phyloP scores from a whole-genome alignment of 2,113 vertebrate species.

The Mus pahari region DNA sequence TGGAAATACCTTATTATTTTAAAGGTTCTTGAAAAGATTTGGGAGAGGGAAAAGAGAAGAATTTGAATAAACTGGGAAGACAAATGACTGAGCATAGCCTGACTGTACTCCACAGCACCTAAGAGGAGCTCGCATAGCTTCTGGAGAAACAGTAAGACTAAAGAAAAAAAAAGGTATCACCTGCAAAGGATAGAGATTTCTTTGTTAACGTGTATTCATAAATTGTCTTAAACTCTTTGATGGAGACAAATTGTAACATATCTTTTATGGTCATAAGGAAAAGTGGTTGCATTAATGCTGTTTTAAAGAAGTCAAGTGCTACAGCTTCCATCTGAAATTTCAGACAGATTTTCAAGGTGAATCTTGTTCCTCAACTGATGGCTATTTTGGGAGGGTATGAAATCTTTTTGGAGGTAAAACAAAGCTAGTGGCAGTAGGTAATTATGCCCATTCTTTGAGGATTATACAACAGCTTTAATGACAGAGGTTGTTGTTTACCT shows the following conservation, averaged over 20 bases:
- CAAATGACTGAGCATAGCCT: not conserved
- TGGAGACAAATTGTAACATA: not conserved
- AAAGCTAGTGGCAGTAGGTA: not conserved
- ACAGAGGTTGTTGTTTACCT: not conserved
- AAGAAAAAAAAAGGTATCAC: too few relatives aligned
- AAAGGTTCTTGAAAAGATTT: not conserved
- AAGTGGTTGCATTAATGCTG: not conserved
- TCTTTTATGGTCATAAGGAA: not conserved
- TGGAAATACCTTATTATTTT: too few relatives aligned
- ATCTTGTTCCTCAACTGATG: not conserved
- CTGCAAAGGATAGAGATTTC: accelerated
- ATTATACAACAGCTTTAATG: not conserved
- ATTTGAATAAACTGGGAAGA: not conserved
- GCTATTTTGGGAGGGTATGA: not conserved
- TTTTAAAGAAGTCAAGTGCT: not conserved
- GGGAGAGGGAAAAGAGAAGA: not conserved
- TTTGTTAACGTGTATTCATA: not conserved
- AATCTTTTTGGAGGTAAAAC: not conserved
- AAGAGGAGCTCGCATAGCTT: accelerated
- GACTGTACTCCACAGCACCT: not conserved
- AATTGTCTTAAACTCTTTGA: not conserved
- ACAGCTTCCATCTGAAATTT: not conserved
- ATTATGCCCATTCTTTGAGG: not conserved
- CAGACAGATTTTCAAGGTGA: not conserved
- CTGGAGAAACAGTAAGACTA: not conserved